Evolutionary conservation across 2,797 vertebrate species (phyloP), one percentile per base, ranked within the genome.

Genomic region (Myiotriccus ornatus): DNA sequence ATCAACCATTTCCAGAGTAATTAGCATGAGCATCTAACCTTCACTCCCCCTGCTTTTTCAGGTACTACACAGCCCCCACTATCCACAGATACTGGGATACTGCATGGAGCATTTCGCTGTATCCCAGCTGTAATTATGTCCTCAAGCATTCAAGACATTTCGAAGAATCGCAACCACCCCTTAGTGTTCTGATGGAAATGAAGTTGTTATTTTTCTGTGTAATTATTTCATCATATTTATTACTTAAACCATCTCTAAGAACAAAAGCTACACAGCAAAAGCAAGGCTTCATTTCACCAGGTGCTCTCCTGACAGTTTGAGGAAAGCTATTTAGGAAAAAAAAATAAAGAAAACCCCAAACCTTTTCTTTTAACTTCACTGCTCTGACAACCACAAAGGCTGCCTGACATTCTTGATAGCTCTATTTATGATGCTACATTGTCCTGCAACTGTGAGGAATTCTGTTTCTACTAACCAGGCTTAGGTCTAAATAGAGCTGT

Each of bases 161-260:
- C 84, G 83, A 96, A 96, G 90, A 95, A 89, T 89, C 94, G 84
- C 87, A 85, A 74, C 84, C 85, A 88, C 87, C 43, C 82, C 52
- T 94, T 35, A 79, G 80, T 44, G 63, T 84, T 95, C 88, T 81
- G 73, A 76, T 69, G 75, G 84, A 96, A 97, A 95, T 75, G 77
- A 96, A 96, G 94, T 95, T 97, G 93, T 95, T 95, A 94, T 95
- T 95, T 97, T 96, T 85, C 92, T 90, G 64, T 96, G 70, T 95
- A 97, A 96, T 97, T 97, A 97, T 97, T 97, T 96, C 85, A 96
- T 97, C 94, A 83, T 96, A 96, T 97, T 96, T 97, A 93, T 96
- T 96, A 96, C 94, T 96, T 88, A 89, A 95, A 93, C 44, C 64
- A 87, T 90, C 57, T 86, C 67, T 49, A 65, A 93, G 90, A 95